Base-by-base conservation (phyloP, 1,140 invertebrate species). In the Drosophila tristis region DNA sequence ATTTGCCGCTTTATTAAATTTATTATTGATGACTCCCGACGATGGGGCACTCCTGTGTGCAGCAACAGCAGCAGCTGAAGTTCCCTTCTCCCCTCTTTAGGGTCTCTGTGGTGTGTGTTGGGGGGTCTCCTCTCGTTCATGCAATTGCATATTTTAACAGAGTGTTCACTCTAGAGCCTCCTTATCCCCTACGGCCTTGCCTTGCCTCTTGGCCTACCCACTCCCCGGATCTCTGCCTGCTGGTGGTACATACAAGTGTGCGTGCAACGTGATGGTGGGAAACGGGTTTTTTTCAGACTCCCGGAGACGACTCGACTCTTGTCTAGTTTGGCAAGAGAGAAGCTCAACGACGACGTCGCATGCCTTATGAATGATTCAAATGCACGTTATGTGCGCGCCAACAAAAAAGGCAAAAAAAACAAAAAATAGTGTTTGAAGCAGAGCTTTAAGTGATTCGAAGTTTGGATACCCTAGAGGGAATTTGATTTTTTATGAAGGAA, bases 331-430 rank as follows among this genome's bases (percentile, higher is more conserved):
- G 63, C 60, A 39, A 39, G 35, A 39, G 35, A 13, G 35, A 39
- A 39, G 66, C 74, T 70, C 66, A 58, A 58, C 58, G 72, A 58
- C 70, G 63, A 76, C 82, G 82, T 84, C 80, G 84, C 84, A 84
- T 89, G 84, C 79, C 79, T 89, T 89, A 89, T 89, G 84, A 89
- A 89, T 89, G 84, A 89, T 89, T 89, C 84, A 89, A 89, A 89
- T 89, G 84, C 84, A 89, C 80, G 84, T 89, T 89, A 80, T 87
- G 70, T 87, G 74, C 58, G 60, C 65, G 35, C 35, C 35, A 39
- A 39, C 35, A 39, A 4, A 39, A 39, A 39, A 39, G 35, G 11
- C 11, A 39, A 76, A 67, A 86, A 78, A 67, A 67, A 44, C 66
- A 68, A 49, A 68, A 23, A 23, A 47, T 39, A 49, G 9, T 25